These are phyloP conservation scores for Podarcis muralis DNA, from an alignment of 2,113 vertebrate species.

Conservation along the genomic window DNA sequence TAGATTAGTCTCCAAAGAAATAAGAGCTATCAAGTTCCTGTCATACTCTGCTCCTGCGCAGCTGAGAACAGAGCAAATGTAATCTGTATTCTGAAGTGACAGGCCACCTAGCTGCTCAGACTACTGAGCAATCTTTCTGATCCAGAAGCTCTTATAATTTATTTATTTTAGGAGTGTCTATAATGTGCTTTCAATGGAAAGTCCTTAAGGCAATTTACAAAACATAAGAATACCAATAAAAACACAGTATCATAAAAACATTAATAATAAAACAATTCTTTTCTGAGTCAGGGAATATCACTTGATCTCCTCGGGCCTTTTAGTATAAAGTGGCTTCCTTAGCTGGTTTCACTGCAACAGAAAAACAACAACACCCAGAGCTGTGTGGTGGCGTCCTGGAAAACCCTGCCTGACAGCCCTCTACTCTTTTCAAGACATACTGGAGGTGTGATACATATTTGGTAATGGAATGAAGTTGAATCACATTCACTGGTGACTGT, in stretches of 20 bases:
- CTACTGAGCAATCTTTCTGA: not conserved
- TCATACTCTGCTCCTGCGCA: not conserved
- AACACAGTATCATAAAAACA: not conserved
- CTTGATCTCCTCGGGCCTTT: not conserved
- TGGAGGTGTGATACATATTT: not conserved
- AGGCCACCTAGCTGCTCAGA: fast-evolving
- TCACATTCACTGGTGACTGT: too few relatives aligned
- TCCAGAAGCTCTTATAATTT: not conserved
- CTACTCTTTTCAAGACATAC: not conserved
- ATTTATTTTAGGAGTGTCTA: not conserved
- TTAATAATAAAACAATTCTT: not conserved
- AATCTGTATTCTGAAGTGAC: not conserved
- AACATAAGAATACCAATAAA: not conserved
- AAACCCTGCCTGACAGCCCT: not conserved
- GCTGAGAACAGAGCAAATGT: not conserved
- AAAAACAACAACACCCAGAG: not conserved
- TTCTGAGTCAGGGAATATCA: not conserved
- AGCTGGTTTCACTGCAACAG: too few relatives aligned
- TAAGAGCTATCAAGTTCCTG: not conserved
- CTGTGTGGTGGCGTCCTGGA: not conserved
- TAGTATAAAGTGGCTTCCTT: not conserved
- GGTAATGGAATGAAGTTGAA: not conserved
- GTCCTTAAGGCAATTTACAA: not conserved
- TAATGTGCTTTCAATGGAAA: not conserved
- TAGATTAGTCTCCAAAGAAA: not conserved